A percentile compares a stretch with the other conserved stretches of the same genome.
Conservation (phyloP, 2,888 invertebrate species). For the Bruchidius siliquastri region DNA sequence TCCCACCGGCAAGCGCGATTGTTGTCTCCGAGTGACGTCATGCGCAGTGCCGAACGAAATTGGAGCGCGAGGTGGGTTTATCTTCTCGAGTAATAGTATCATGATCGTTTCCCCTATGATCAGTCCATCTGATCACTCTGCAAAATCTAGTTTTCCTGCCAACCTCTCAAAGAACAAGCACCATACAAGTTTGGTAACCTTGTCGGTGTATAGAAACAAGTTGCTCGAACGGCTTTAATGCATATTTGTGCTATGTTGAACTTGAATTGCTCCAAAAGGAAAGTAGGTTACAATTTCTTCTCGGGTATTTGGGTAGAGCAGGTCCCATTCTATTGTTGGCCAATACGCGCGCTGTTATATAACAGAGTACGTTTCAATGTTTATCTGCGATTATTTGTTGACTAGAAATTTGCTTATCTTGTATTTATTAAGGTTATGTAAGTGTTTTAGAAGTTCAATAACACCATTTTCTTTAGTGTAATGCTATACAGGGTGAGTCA, state of each 20-base stretch:
- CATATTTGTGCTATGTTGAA: neutral
- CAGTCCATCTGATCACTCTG: neutral
- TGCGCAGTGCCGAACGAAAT: too few species aligned
- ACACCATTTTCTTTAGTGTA: neutral
- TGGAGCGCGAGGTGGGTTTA: too few species aligned
- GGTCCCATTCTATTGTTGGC: neutral
- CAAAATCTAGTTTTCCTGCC: neutral
- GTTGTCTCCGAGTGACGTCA: too few species aligned
- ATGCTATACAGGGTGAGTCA: too few species aligned
- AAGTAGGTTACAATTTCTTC: slow-evolving; percentile 15
- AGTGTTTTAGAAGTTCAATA: neutral
- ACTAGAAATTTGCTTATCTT: neutral
- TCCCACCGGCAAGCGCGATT: too few species aligned
- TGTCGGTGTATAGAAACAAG: neutral
- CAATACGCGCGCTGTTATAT: slow-evolving; percentile 1
- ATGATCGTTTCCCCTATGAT: too few species aligned
- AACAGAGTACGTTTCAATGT: neutral
- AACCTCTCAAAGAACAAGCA: neutral
- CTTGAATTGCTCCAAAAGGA: slow-evolving; percentile 7
- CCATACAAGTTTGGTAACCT: neutral
- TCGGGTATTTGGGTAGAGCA: slow-evolving; percentile 1
- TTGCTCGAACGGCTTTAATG: neutral
- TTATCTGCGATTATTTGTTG: neutral
- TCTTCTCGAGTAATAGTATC: too few species aligned
- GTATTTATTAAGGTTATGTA: neutral